These are phyloP conservation scores for Cephonodes hylas DNA, from an alignment of 2,888 invertebrate genomes.

Conservation along the genomic window DNA sequence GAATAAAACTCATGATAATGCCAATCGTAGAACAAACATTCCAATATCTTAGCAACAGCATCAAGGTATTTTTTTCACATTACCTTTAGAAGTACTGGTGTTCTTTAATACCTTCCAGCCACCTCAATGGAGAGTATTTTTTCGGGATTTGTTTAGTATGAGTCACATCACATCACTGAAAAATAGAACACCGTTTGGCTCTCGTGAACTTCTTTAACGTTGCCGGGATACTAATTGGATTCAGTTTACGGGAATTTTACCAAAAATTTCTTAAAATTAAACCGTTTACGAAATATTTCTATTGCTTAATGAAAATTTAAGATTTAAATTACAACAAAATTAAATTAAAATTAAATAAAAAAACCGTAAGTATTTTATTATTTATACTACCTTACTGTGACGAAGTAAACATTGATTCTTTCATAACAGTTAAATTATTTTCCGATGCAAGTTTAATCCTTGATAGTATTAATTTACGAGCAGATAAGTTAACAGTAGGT, in stretches of 20 bases:
- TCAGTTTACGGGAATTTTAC: conserved; percentile 34
- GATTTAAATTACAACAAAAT: conserved; percentile 32
- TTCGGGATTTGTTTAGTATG: conserved; percentile 35
- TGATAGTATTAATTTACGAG: background rate
- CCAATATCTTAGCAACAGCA: conserved; percentile 84
- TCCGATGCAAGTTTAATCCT: background rate
- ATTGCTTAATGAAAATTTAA: conserved; percentile 25
- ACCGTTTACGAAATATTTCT: conserved; percentile 32
- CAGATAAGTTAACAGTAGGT: background rate
- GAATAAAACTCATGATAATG: conserved; percentile 86
- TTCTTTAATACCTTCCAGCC: conserved; percentile 34
- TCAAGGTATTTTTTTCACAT: conserved; percentile 86
- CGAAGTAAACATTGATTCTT: background rate
- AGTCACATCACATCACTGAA: conserved; percentile 33
- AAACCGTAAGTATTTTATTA: background rate
- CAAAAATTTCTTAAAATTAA: conserved; percentile 34
- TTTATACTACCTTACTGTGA: background rate
- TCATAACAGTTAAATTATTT: background rate
- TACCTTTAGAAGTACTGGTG: conserved; percentile 83
- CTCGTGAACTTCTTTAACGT: conserved; percentile 36
- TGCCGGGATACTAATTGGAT: conserved; percentile 37
- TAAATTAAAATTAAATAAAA: background rate
- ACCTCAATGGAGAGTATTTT: conserved; percentile 31
- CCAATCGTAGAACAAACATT: conserved; percentile 87
- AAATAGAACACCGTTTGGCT: conserved; percentile 39